Evolutionary conservation across 2,113 vertebrate genomes (phyloP).

Genomic region (Jacana jacana): DNA sequence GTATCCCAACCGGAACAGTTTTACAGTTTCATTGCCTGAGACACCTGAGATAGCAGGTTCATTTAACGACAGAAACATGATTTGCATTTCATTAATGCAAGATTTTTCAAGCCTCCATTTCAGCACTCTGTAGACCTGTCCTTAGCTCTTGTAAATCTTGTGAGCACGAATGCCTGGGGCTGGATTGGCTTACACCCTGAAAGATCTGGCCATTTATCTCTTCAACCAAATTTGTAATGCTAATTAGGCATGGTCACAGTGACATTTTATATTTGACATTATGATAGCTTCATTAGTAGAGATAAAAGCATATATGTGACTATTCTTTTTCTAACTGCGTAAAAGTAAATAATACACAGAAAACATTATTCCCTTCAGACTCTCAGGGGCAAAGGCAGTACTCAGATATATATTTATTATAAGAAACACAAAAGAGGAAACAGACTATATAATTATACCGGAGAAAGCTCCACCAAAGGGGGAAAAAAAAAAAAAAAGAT

Average conservation of each 20-base stretch:
- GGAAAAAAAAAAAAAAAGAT: background rate
- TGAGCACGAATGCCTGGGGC: background rate
- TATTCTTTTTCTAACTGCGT: background rate
- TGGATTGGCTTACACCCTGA: background rate
- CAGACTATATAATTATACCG: background rate
- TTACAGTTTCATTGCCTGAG: background rate
- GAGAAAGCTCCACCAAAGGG: background rate
- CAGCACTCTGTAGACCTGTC: background rate
- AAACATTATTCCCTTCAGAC: background rate
- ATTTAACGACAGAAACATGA: slow-evolving; percentile 19
- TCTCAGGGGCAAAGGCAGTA: background rate
- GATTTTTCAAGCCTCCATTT: slow-evolving; percentile 14
- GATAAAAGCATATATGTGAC: slow-evolving; percentile 52
- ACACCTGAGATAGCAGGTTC: slow-evolving; percentile 30
- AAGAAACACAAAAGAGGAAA: background rate
- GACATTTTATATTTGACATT: slow-evolving; percentile 69
- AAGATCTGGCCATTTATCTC: slow-evolving; percentile 31
- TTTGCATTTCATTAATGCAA: background rate
- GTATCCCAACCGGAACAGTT: background rate
- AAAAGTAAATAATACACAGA: background rate
- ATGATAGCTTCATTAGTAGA: slow-evolving; percentile 21
- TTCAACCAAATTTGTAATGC: slow-evolving; percentile 40
- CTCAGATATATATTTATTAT: background rate
- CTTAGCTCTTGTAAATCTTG: background rate
- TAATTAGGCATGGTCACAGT: slow-evolving; percentile 44